Percentiles rank a stretch among this genome's conserved stretches.
Evolutionary conservation across 1,140 invertebrate genomes (phyloP).

Genomic region (Apolygus lucorum): DNA sequence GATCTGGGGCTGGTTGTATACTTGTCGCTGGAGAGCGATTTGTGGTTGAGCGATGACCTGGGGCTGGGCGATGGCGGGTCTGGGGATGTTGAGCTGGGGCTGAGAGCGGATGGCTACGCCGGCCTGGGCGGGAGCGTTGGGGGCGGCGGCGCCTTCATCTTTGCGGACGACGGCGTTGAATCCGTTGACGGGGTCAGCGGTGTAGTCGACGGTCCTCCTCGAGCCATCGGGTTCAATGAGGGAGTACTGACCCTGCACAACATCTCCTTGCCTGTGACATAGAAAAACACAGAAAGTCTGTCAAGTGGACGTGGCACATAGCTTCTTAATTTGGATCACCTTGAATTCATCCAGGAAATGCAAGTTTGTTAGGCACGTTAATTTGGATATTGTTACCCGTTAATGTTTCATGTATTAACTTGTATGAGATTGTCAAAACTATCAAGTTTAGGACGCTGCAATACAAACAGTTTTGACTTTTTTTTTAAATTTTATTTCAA

Average conservation of each 20-base stretch:
- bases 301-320: not conserved
- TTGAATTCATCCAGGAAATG: too few species aligned
- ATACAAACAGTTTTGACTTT: too few species aligned
- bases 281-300: not conserved
- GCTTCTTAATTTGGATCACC: too few species aligned
- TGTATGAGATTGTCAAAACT: too few species aligned
- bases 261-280: not conserved
- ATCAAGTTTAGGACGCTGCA: too few species aligned
- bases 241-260: not conserved
- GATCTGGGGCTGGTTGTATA: too few species aligned
- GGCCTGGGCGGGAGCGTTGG: not conserved
- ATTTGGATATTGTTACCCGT: too few species aligned
- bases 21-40: not conserved
- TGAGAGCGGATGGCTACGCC: not conserved
- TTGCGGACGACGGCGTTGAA: conserved; percentile 8
- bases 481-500: too few species aligned
- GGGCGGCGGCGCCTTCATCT: not conserved
- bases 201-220: not conserved
- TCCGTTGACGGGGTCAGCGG: conserved; percentile 11
- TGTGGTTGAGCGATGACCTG: not conserved
- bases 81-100: too few species aligned
- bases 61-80: not conserved
- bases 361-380: too few species aligned
- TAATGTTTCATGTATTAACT: too few species aligned
- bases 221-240: conserved; percentile 8